Evolutionary conservation across 1,140 invertebrate genomes (phyloP), one percentile per base, ranked within the genome.

Genomic region (Pseudobourletiella spinata): DNA sequence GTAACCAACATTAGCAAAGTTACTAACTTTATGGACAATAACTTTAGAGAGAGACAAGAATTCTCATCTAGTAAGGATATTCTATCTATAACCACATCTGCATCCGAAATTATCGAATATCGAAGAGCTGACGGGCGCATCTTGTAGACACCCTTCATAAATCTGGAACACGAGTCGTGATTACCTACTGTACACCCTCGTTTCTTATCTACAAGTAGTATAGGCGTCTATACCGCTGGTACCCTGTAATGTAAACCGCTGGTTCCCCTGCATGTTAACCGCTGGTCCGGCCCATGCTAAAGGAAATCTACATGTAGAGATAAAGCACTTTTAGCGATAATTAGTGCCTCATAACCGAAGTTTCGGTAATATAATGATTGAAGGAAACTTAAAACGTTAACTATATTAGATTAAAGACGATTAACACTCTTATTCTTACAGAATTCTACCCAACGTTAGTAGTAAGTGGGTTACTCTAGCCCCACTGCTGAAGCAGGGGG

Each of bases 21-120:
- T 11, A 22, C 35, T 35, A 61, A 52, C 55, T 61, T 65, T 35
- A 51, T 58, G 1, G 55, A 52, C 26, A 2, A 18, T 11, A 60
- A 18, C 14, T 25, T 2, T 4, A 25, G 26, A 61, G 61, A 14
- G 35, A 24, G 16, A 29, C 48, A 55, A 26, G n/a, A n/a, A n/a
- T n/a, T n/a, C n/a, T n/a, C n/a, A n/a, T n/a, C n/a, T n/a, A n/a
- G n/a, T n/a, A n/a, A n/a, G n/a, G n/a, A n/a, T n/a, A n/a, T n/a
- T n/a, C n/a, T n/a, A n/a, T n/a, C n/a, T n/a, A n/a, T n/a, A n/a
- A 65, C 42, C 1, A 8, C 0, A 3, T 46, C 51, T 18, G 51
- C 42, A 50, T 66, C 51, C 59, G 54, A 65, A 30, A 46, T 58
- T 2, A 4, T 11, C 20, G 55, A 22, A 54, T 66, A 63, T 56